These are phyloP conservation scores for Lottia gigantea DNA, from an alignment of 2,888 invertebrate genomes.

Conservation along the genomic window DNA sequence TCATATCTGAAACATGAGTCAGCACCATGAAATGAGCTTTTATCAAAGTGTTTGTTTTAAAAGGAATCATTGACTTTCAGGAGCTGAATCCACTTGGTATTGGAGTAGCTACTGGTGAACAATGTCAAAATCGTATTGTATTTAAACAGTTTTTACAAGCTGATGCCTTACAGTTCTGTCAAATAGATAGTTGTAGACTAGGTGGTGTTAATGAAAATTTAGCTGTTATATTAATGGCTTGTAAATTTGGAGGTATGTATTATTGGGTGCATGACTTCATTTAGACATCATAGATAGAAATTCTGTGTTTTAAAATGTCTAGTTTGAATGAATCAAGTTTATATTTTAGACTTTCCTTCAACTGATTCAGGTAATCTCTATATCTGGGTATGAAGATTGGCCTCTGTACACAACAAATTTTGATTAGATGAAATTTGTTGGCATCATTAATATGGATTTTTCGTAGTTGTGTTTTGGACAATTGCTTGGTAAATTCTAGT, in stretches of 20 bases:
- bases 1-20: too few species aligned
- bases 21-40: not conserved
- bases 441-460: too few species aligned
- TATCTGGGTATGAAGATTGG: too few species aligned
- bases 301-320: too few species aligned
- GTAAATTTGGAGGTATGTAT: constrained; percentile 79
- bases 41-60: not conserved
- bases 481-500: not conserved
- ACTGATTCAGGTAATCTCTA: not conserved
- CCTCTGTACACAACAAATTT: too few species aligned
- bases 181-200: constrained; percentile 89
- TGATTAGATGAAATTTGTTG: too few species aligned
- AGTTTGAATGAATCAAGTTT: too few species aligned
- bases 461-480: too few species aligned
- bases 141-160: constrained; percentile 88
- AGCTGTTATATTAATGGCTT: constrained; percentile 88
- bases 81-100: constrained; percentile 78
- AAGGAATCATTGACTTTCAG: constrained; percentile 54
- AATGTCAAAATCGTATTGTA: constrained; percentile 90
- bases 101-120: constrained; percentile 90
- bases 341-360: not conserved
- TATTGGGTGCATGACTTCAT: too few species aligned
- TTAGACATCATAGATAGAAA: too few species aligned
- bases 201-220: constrained; percentile 88
- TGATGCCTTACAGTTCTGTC: constrained; percentile 85